Evolutionary conservation across 2,888 invertebrate genomes (phyloP).

Genomic region (Theretra japonica): DNA sequence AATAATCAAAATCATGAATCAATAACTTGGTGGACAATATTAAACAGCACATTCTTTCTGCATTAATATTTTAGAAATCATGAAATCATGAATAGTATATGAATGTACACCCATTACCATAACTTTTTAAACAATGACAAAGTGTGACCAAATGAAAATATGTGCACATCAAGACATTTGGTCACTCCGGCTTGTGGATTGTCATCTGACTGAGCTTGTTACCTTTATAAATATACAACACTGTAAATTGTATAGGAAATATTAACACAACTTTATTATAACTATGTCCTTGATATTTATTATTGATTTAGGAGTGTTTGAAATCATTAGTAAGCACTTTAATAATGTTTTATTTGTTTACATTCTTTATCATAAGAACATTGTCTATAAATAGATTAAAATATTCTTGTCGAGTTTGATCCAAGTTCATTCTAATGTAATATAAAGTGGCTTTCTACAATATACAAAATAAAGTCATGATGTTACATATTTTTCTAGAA

Average conservation of each 20-base stretch:
- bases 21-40: neutral
- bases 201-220: neutral
- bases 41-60: neutral
- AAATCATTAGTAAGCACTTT: neutral
- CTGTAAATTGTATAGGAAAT: neutral
- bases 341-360: neutral
- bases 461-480: neutral
- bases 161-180: conserved; percentile 16
- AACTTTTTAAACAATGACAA: conserved; percentile 6
- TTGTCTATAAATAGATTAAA: neutral
- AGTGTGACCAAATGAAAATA: conserved; percentile 15
- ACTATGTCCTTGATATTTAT: too few relatives aligned
- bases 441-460: neutral
- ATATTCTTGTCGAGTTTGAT: conserved; percentile 1
- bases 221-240: neutral
- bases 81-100: neutral
- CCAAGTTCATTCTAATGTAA: neutral
- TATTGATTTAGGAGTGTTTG: too few relatives aligned
- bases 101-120: neutral
- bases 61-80: neutral
- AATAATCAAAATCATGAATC: too few relatives aligned
- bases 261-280: neutral
- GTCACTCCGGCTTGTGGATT: neutral
- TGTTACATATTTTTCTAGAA: conserved; percentile 5
- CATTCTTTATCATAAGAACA: neutral